phyloP scores from a whole-genome alignment of 1,140 invertebrate genomes.

The Cotesia vestalis region DNA sequence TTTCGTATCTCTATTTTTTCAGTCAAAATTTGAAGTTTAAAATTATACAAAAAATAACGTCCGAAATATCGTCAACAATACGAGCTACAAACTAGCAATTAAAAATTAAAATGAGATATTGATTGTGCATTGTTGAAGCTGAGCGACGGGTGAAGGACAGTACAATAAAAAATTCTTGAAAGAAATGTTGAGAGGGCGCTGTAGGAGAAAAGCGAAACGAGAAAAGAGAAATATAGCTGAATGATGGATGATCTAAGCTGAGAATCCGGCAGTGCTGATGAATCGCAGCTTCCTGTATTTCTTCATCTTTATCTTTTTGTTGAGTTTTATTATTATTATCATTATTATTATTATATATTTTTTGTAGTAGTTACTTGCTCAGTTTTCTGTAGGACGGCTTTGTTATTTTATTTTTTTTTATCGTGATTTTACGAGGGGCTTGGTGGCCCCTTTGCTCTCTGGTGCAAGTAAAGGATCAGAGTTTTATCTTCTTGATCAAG shows the following conservation, averaged over 20 bases:
- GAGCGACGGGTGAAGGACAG: not conserved
- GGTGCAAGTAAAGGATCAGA: slow-evolving; percentile 4
- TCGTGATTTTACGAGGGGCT: slow-evolving; percentile 6
- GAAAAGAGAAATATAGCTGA: slow-evolving; percentile 17
- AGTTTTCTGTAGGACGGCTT: too few relatives aligned
- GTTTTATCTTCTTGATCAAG: slow-evolving; percentile 17
- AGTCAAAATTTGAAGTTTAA: too few relatives aligned
- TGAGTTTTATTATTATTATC: not conserved
- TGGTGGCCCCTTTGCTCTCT: not conserved
- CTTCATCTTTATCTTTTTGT: slow-evolving; percentile 6
- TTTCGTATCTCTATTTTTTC: too few relatives aligned
- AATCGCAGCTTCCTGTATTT: slow-evolving; percentile 23
- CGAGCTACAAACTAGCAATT: too few relatives aligned
- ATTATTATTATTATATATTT: slow-evolving; percentile 1
- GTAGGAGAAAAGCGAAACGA: not conserved
- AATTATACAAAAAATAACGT: too few relatives aligned
- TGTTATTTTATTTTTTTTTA: not conserved
- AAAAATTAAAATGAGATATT: too few relatives aligned
- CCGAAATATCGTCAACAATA: too few relatives aligned
- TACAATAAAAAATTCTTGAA: slow-evolving; percentile 5
- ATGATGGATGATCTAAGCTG: slow-evolving; percentile 22
- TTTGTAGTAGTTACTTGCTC: not conserved
- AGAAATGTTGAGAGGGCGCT: not conserved
- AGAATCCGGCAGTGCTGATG: slow-evolving; percentile 31
- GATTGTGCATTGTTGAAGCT: too few relatives aligned